Base-by-base conservation (phyloP, 1,140 invertebrate species). In the Mycetomoellerius zeteki region DNA sequence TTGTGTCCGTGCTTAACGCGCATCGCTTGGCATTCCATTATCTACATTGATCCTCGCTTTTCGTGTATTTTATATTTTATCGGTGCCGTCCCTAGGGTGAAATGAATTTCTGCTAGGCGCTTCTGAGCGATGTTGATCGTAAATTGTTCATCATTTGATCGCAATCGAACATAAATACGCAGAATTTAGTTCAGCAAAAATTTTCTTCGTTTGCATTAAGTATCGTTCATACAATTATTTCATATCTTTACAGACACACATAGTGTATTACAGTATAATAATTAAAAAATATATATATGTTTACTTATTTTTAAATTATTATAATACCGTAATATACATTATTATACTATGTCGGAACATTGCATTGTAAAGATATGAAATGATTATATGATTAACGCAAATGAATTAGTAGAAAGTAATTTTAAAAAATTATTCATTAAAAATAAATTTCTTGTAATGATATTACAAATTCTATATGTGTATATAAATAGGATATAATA, bases 21-120 rank as follows among this genome's bases (percentile, higher is more conserved):
- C 52, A 12, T 4, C 21, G 54, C 69, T 84, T 43, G 80, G 80
- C 80, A 84, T 84, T 84, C 80, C 69, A 84, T 84, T 84, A 84
- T 73, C 80, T 60, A 73, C 54, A 84, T 84, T 84, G 80, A 84
- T 84, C 80, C 80, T 75, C 80, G 80, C 80, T 75, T 84, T 84
- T 84, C 80, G 80, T 84, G 80, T 84, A 84, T 84, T 84, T 84
- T 84, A 84, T 84, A 84, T 75, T 84, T 84, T 84, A 84, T 75
- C 80, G 80, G 24, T 43, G 14, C 50, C 62, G 62, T 56, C 69
- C 80, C 69, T 50, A 73, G 80, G 54, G 80, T 37, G 24, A 75
- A 84, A 84, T 84, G 69, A 84, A 84, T 84, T 75, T 84, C 27
- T 54, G 69, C 37, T 81, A 81, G 64, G 50, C 64, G 30, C 37